These are phyloP conservation scores for Melinaea menophilus DNA, from an alignment of 2,888 invertebrate species.

Conservation along the genomic window DNA sequence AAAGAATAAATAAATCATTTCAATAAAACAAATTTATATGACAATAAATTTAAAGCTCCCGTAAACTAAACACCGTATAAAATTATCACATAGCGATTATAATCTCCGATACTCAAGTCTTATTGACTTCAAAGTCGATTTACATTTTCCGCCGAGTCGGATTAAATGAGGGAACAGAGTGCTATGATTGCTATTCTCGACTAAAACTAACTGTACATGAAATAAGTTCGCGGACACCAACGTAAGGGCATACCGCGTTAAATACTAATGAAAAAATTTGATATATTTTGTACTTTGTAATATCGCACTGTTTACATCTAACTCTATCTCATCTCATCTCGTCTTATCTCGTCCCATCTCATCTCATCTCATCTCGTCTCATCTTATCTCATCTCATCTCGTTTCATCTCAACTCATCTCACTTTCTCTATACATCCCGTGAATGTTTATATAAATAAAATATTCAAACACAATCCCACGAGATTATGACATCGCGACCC, in stretches of 20 bases:
- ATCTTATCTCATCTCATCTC: too few relatives aligned
- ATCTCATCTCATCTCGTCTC: too few relatives aligned
- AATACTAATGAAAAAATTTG: slow-evolving; percentile 6
- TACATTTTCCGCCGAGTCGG: slow-evolving; percentile 28
- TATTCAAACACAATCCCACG: background rate
- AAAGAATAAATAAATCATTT: background rate
- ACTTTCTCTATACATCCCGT: too few relatives aligned
- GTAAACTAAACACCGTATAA: slow-evolving; percentile 3
- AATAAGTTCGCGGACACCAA: slow-evolving; percentile 6
- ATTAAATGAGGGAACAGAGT: slow-evolving; percentile 23
- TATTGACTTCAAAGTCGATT: slow-evolving; percentile 29
- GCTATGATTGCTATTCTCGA: slow-evolving; percentile 45
- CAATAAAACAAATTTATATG: background rate
- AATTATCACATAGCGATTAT: slow-evolving; percentile 20
- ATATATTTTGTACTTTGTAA: too few relatives aligned
- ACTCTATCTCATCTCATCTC: too few relatives aligned
- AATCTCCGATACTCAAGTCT: slow-evolving; percentile 23
- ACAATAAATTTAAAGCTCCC: background rate
- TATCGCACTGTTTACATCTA: too few relatives aligned
- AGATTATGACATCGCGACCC: slow-evolving; percentile 3
- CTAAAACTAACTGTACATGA: slow-evolving; percentile 43
- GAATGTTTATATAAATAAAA: background rate
- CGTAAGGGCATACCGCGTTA: slow-evolving; percentile 19
- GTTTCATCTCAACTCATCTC: too few relatives aligned
- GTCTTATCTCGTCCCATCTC: too few relatives aligned